Conservation (phyloP, 2,113 vertebrate species). For the Excalfactoria chinensis region DNA sequence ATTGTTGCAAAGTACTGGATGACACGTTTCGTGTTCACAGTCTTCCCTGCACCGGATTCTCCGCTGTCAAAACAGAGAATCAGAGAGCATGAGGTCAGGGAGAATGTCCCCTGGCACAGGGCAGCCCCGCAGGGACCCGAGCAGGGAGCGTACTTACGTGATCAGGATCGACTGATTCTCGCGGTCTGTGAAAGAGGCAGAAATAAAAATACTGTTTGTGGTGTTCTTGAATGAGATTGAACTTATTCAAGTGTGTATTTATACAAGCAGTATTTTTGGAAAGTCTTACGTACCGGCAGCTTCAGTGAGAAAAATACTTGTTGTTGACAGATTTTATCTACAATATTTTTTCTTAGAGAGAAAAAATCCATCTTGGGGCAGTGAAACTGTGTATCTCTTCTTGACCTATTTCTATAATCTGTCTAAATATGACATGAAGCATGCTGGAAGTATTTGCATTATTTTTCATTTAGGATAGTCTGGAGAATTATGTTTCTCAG, state of each 20-base stretch:
- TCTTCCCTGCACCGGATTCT: neutral
- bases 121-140: neutral
- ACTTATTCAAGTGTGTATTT: too few species aligned
- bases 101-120: neutral
- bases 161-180: neutral
- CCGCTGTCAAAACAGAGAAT: neutral
- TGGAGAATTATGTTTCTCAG: neutral
- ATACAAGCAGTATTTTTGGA: neutral
- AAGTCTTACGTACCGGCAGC: neutral
- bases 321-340: neutral
- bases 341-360: neutral
- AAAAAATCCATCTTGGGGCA: too few species aligned
- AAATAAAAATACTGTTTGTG: neutral
- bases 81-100: neutral
- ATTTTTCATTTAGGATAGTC: neutral
- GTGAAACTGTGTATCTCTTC: neutral
- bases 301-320: neutral
- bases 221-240: neutral
- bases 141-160: neutral
- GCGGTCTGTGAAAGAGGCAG: neutral
- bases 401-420: neutral
- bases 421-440: neutral
- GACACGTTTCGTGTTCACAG: conserved; percentile 39
- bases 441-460: neutral
- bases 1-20: conserved; percentile 84